These are phyloP conservation scores for Odontamblyopus rebecca DNA, from an alignment of 2,797 vertebrate species.

Conservation along the genomic window DNA sequence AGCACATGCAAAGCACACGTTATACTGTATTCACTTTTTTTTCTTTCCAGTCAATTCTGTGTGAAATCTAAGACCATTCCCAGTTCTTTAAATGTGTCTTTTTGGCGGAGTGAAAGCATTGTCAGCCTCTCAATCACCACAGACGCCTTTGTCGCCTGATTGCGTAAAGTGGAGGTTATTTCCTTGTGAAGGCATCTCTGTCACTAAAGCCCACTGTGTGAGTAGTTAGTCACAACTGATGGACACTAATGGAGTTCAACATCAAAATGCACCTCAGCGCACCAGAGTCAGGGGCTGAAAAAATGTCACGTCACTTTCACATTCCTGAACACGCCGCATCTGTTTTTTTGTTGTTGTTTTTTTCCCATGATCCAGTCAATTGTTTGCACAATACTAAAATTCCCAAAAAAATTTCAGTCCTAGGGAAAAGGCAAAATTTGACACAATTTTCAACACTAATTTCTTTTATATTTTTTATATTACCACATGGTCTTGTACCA, in stretches of 20 bases:
- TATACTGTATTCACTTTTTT: background rate
- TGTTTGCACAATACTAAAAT: background rate
- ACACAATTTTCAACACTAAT: background rate
- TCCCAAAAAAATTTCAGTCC: background rate
- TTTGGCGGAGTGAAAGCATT: constrained; percentile 6
- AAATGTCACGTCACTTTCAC: background rate
- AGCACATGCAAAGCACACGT: too few species aligned
- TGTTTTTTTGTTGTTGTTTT: background rate
- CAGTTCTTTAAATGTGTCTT: constrained; percentile 9
- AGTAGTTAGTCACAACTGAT: constrained; percentile 1
- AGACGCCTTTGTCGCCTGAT: constrained; percentile 30
- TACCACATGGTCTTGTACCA: background rate
- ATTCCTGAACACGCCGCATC: background rate
- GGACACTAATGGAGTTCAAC: constrained; percentile 10
- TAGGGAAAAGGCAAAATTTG: background rate
- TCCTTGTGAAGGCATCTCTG: constrained; percentile 21
- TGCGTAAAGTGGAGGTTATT: constrained; percentile 44
- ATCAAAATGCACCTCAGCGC: background rate
- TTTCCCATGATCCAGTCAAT: too few species aligned
- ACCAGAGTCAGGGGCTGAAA: background rate
- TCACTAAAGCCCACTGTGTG: constrained; percentile 1
- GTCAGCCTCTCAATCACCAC: constrained; percentile 23
- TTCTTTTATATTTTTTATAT: background rate
- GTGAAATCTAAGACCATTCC: background rate
- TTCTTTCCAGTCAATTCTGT: background rate